Base-by-base conservation (phyloP, 2,113 vertebrate genomes). In the Chaenocephalus aceratus region DNA sequence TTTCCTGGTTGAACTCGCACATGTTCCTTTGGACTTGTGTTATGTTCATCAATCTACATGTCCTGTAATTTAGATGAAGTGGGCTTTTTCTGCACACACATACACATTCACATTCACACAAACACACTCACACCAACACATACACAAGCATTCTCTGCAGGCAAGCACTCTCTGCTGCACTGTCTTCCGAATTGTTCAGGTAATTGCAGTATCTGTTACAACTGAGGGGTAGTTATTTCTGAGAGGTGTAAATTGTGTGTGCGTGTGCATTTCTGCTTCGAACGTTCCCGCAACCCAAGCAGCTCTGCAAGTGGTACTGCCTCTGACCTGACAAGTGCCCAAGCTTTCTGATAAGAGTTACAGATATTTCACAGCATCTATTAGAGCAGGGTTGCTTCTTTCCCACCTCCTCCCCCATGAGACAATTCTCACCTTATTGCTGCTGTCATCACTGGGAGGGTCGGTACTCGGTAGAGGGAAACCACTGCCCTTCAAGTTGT, bases 261-360 rank as follows among this genome's bases (percentile, higher is more conserved):
- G 21, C 13, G 53, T 30, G 48, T 77, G 86, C 82, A 57, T 72
- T 79, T 73, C 72, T 64, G 56, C 56, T 75, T 36, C 45, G 21
- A 54, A 88, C 67, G 49, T 62, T 80, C 74, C 23, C 53, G 72
- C 13, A 72, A 89, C 89, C 79, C 70, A 70, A 83, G 88, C 87
- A 91, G 91, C 82, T 64, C 46, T 84, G 85, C 72, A 70, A 63
- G 88, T 72, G 79, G 70, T 89, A 82, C 91, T 88, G 85, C 71
- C 93, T 79, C 75, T 30, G 30, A 30, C 30, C 30, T 30, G 30
- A 30, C 86, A 83, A 58, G 56, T 53, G 18, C 18, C 52, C 52
- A 90, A 91, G 94, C 83, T 72, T 79, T 92, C 90, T 94, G 78
- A 94, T 91, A 94, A 90, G 91, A 85, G 89, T 93, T 94, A 94